Percentiles rank a stretch among this genome's conserved stretches.
phyloP scores from a whole-genome alignment of 2,113 vertebrate genomes.

The Aspiorhynchus laticeps region DNA sequence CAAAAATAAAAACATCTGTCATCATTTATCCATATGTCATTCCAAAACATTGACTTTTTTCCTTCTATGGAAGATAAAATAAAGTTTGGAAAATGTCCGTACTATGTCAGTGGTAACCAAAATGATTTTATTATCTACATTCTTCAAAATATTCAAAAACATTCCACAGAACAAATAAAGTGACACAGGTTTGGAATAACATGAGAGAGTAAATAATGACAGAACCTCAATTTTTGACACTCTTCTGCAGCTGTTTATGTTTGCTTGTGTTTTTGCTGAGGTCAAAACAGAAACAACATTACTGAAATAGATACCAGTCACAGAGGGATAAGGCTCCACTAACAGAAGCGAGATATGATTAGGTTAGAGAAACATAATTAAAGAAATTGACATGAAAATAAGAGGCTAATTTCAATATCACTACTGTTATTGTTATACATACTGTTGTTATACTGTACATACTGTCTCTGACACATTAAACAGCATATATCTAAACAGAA shows the following conservation, averaged over 20 bases:
- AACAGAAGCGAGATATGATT: not conserved
- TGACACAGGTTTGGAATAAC: not conserved
- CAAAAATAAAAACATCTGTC: not conserved
- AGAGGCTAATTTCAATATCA: not conserved
- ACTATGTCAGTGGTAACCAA: not conserved
- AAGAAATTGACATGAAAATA: not conserved
- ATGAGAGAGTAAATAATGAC: not conserved
- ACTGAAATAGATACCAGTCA: not conserved
- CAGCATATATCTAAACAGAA: not conserved
- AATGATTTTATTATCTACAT: not conserved
- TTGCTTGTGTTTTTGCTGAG: not conserved
- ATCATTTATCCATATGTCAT: not conserved
- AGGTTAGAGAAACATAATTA: not conserved
- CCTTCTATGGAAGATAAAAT: not conserved
- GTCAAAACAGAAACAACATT: not conserved
- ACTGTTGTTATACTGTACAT: too few relatives aligned
- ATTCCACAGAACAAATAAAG: not conserved
- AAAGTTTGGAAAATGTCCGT: not conserved
- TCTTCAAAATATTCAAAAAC: not conserved
- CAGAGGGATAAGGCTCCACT: not conserved
- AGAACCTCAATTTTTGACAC: not conserved
- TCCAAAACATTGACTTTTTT: not conserved
- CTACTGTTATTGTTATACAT: not conserved
- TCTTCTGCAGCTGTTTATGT: not conserved
- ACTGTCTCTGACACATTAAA: not conserved